Evolutionary conservation across 2,888 invertebrate species (phyloP), one percentile per base, ranked within the genome.

Genomic region (Platypus cylindrus): DNA sequence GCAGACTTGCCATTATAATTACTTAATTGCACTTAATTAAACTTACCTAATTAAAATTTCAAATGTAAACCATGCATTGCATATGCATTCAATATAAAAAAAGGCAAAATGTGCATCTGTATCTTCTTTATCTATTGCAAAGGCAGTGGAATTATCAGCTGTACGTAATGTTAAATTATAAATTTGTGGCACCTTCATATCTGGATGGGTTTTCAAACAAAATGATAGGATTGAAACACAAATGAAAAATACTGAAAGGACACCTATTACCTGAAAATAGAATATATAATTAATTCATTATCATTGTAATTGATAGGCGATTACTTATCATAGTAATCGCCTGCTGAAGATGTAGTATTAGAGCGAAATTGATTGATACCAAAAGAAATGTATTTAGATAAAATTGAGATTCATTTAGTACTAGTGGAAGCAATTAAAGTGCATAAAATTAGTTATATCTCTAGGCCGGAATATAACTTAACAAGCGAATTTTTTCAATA

Each of bases 191-290:
- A 89, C 87, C 54, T 94, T 73, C 86, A 95, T 87, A 65, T 91
- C 95, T 46, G 98, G 97, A 66, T 97, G 97, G 30, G 98, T 99
- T 73, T 99, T 99, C 60, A 98, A 75, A 70, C 98, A 99, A 72
- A 99, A 99, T 51, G 97, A 94, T 64, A 97, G 72, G 63, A 98
- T 98, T 49, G 97, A 98, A 49, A 95, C 86, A 70, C 95, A 91
- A 65, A 98, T 97, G 77, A 99, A 99, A 73, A 97, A 95, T 58
- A 99, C 94, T 48, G 95, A 97, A 62, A 95, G 79, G 48, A 95
- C 85, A 52, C 95, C 95, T 62, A 98, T 87, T 55, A 94, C 84
- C 95, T 98, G 80, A 25, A 73, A 75, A 52, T 20, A 20, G 9
- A 20, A 25, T 8, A 25, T 25, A 11, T 5, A 9, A 9, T 25